Evolutionary conservation across 2,113 vertebrate species (phyloP).

Genomic region (Entomyzon cyanotis): DNA sequence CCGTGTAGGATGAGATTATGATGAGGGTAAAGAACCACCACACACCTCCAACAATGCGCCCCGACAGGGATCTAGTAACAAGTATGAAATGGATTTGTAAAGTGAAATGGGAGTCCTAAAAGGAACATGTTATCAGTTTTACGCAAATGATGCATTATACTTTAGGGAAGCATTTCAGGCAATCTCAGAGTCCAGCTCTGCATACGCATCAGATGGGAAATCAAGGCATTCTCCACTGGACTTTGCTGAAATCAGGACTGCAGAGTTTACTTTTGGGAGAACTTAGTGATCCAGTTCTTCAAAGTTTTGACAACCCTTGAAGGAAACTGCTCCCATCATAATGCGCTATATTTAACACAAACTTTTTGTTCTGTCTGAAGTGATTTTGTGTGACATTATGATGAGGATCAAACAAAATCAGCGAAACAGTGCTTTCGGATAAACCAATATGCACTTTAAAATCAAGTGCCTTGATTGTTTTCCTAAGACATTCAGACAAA

Average conservation of each 20-base stretch:
- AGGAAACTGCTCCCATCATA: slow-evolving; percentile 14
- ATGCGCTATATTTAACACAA: neutral
- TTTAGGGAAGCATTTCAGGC: neutral
- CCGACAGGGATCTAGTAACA: slow-evolving; percentile 93
- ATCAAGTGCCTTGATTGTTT: neutral
- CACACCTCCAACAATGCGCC: slow-evolving; percentile 97
- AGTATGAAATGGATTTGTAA: slow-evolving; percentile 80
- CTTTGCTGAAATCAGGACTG: neutral
- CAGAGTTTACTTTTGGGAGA: neutral
- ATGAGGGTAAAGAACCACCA: slow-evolving; percentile 99
- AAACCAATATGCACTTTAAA: neutral
- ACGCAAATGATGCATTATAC: slow-evolving; percentile 37
- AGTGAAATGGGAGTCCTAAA: slow-evolving; percentile 70
- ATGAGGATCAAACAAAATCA: slow-evolving; percentile 9
- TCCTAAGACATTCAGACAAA: slow-evolving; percentile 9
- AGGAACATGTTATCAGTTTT: slow-evolving; percentile 59
- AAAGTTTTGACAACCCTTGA: neutral
- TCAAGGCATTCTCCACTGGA: neutral
- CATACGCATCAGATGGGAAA: neutral
- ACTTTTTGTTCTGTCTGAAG: neutral
- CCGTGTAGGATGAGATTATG: slow-evolving; percentile 99
- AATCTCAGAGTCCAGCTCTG: neutral
- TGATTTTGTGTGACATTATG: neutral
- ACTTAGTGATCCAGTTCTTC: slow-evolving; percentile 12
- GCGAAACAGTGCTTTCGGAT: neutral